These are phyloP conservation scores for Formicarius rufipectus DNA, from an alignment of 2,113 vertebrate species.

Conservation along the genomic window DNA sequence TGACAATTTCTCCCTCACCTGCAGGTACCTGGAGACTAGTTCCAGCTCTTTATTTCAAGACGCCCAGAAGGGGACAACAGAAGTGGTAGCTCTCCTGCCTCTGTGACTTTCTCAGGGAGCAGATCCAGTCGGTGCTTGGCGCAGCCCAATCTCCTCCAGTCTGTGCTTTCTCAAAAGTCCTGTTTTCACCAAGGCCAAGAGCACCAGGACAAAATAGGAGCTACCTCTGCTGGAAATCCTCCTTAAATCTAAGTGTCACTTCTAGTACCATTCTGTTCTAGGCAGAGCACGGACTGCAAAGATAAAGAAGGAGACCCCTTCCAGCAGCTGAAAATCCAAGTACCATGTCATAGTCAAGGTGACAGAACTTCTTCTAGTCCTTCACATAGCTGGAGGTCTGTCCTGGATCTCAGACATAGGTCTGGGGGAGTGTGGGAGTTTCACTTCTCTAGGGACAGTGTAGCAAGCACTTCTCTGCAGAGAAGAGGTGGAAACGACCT, in stretches of 20 bases:
- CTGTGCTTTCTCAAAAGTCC: not conserved
- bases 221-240: not conserved
- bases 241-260: not conserved
- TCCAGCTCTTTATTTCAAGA: not conserved
- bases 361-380: not conserved
- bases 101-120: not conserved
- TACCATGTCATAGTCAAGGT: not conserved
- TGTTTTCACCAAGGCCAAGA: not conserved
- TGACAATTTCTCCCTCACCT: not conserved
- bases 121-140: not conserved
- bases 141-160: not conserved
- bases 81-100: not conserved
- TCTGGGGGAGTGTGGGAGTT: not conserved
- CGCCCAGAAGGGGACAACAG: not conserved
- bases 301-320: not conserved
- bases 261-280: not conserved
- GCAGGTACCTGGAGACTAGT: not conserved
- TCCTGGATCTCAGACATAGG: not conserved
- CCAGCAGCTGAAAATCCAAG: not conserved
- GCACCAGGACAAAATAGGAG: not conserved
- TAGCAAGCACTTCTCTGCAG: not conserved
- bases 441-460: not conserved
- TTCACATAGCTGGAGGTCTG: no score
- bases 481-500: not conserved
- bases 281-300: not conserved